Evolutionary conservation across 2,797 vertebrate species (phyloP).

Genomic region (Psittacula echo): DNA sequence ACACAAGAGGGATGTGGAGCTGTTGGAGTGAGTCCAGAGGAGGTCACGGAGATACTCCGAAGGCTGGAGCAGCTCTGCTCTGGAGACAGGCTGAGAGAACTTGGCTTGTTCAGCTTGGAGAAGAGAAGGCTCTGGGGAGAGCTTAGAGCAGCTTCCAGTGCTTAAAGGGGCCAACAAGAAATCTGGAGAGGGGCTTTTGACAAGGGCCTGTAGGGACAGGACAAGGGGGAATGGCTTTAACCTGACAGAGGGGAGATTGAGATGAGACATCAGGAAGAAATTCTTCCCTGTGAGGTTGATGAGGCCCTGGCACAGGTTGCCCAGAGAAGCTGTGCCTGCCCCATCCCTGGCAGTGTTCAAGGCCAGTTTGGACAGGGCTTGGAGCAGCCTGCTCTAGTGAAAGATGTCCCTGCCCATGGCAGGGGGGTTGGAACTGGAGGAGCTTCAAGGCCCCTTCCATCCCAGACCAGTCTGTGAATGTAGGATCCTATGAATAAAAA

Average conservation of each 20-base stretch:
- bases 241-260: background rate
- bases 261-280: too few relatives aligned
- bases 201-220: background rate
- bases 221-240: too few relatives aligned
- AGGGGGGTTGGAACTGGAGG: too few relatives aligned
- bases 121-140: background rate
- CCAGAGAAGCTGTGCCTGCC: too few relatives aligned
- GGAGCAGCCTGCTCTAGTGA: too few relatives aligned
- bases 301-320: too few relatives aligned
- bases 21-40: background rate
- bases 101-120: background rate
- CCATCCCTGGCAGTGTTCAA: too few relatives aligned
- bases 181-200: background rate
- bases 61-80: background rate
- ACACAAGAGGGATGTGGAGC: background rate
- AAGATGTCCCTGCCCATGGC: too few relatives aligned
- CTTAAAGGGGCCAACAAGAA: background rate
- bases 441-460: background rate
- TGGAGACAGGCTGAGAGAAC: background rate
- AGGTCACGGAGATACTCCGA: background rate
- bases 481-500: background rate
- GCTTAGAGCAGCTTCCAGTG: background rate
- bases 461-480: background rate
- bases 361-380: too few relatives aligned
- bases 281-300: too few relatives aligned